Conservation (phyloP, 2,888 invertebrate species). For the Antheraea yamamai region DNA sequence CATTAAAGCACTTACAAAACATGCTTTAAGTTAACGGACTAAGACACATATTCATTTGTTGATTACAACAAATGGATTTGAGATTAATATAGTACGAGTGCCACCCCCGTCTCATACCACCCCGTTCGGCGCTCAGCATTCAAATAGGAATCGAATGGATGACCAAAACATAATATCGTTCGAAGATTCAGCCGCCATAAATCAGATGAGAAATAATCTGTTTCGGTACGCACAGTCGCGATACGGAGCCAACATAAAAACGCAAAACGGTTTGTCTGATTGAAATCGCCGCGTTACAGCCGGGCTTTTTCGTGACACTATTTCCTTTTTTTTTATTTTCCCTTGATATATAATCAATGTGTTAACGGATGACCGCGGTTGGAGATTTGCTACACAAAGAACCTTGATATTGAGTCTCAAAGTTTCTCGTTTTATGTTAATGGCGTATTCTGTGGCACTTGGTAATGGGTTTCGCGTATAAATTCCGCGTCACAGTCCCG, state of each 20-base stretch:
- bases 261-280: conserved; percentile 82
- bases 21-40: conserved; percentile 58
- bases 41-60: conserved; percentile 67
- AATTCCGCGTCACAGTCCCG: conserved; percentile 63
- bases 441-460: conserved; percentile 70
- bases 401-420: conserved; percentile 80
- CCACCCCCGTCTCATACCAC: conserved; percentile 79
- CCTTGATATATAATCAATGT: conserved; percentile 80
- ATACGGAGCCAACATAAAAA: conserved; percentile 77
- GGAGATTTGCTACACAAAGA: conserved; percentile 79
- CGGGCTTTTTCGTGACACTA: conserved; percentile 72
- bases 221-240: conserved; percentile 81
- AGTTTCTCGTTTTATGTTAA: conserved; percentile 79
- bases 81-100: conserved; percentile 82
- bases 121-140: conserved; percentile 80
- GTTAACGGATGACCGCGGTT: conserved; percentile 78
- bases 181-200: conserved; percentile 81
- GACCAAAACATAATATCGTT: conserved; percentile 83
- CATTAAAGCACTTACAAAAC: conserved; percentile 60
- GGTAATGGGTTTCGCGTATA: conserved; percentile 72
- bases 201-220: conserved; percentile 84
- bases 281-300: conserved; percentile 75
- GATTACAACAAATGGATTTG: conserved; percentile 81
- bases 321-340: conserved; percentile 75
- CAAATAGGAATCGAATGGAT: conserved; percentile 83